These are phyloP conservation scores for Ctenoplectra terminalis DNA, from an alignment of 1,140 invertebrate species.

Conservation along the genomic window DNA sequence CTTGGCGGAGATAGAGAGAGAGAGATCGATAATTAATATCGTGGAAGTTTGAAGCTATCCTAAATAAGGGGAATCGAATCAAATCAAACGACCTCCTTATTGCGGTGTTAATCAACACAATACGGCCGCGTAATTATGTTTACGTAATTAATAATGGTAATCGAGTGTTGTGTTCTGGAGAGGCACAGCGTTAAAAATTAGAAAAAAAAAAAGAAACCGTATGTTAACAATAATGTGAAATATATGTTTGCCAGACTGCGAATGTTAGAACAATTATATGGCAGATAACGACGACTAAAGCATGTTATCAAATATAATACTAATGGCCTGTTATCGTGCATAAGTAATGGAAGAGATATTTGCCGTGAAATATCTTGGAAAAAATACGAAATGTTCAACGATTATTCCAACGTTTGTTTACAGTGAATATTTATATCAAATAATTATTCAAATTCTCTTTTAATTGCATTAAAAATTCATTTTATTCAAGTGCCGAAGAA, in stretches of 20 bases:
- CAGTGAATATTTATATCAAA: not conserved
- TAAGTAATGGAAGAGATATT: constrained; percentile 34
- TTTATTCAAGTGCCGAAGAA: not conserved
- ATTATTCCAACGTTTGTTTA: not conserved
- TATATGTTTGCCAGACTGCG: not conserved
- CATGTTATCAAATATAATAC: constrained; percentile 37
- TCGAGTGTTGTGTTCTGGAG: not conserved
- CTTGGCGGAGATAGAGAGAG: not conserved
- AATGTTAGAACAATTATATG: constrained; percentile 27
- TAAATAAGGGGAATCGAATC: constrained; percentile 36
- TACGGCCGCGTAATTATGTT: constrained; percentile 16
- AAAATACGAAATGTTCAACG: not conserved
- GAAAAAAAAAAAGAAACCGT: not conserved
- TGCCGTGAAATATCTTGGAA: not conserved
- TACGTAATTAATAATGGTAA: constrained; percentile 36
- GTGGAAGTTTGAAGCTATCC: constrained; percentile 33
- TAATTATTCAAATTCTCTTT: not conserved
- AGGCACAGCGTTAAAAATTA: not conserved
- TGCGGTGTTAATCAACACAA: constrained; percentile 18
- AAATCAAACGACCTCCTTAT: constrained; percentile 8
- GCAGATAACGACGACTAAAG: constrained; percentile 9
- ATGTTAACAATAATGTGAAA: not conserved
- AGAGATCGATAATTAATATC: constrained; percentile 37
- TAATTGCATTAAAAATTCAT: not conserved
- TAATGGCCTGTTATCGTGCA: constrained; percentile 32